A percentile compares a stretch with the other conserved stretches of the same genome.
Conservation (phyloP, 2,113 vertebrate genomes). For the Ciconia maguari region DNA sequence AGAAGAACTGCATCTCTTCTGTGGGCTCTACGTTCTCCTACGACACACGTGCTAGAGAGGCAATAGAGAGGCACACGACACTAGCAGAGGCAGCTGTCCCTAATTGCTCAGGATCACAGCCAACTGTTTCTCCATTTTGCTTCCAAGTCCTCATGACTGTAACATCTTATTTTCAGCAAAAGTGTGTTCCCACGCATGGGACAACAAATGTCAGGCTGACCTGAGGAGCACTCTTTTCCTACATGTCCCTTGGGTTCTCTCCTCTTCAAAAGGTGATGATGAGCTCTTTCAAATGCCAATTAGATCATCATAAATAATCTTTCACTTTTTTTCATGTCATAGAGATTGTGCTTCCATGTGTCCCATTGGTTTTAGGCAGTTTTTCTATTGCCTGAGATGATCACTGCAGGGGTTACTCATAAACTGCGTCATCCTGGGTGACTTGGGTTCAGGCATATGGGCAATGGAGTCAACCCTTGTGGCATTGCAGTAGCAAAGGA, state of each 20-base stretch:
- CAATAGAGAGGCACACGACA: neutral
- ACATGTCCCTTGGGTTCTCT: neutral
- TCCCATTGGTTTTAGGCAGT: neutral
- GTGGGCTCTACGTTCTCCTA: neutral
- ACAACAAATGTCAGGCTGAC: constrained; percentile 17
- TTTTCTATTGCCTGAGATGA: neutral
- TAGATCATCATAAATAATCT: neutral
- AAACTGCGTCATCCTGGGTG: neutral
- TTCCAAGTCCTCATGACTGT: constrained; percentile 34
- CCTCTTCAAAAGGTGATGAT: neutral
- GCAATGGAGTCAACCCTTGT: neutral
- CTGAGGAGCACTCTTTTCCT: neutral
- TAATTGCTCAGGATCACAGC: neutral
- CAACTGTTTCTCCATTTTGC: constrained; percentile 8
- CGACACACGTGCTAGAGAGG: neutral
- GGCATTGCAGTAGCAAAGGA: neutral
- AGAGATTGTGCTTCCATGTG: neutral
- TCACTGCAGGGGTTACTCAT: neutral
- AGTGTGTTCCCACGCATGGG: neutral
- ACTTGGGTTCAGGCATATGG: neutral
- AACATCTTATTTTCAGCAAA: neutral
- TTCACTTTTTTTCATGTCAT: neutral
- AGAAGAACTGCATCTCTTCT: neutral
- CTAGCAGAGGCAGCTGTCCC: constrained; percentile 19
- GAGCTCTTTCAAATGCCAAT: neutral